A percentile compares a stretch with the other conserved stretches of the same genome.
Evolutionary conservation across 2,888 invertebrate species (phyloP).

Genomic region (Habroteleia sp.): DNA sequence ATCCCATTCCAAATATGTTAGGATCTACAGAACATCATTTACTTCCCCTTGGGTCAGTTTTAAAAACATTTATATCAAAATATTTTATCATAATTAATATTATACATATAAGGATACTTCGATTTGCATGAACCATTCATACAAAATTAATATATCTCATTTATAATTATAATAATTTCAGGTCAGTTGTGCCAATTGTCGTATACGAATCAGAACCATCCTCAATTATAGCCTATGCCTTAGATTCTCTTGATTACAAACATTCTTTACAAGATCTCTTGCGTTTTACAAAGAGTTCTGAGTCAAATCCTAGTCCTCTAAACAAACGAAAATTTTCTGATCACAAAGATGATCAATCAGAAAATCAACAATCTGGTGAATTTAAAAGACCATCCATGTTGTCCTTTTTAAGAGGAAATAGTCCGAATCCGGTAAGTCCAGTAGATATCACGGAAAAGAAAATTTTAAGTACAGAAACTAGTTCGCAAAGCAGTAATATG

Average conservation of each 20-base stretch:
- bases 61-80: too few relatives aligned
- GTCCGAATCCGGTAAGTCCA: conserved; percentile 76
- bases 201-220: conserved; percentile 91
- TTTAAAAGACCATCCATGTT: conserved; percentile 77
- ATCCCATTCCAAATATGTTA: conserved; percentile 84
- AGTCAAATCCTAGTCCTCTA: conserved; percentile 82
- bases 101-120: too few relatives aligned
- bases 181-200: conserved; percentile 84
- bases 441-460: conserved; percentile 72
- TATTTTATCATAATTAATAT: too few relatives aligned
- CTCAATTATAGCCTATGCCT: conserved; percentile 91
- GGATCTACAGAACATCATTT: conserved; percentile 87
- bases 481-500: conserved; percentile 24
- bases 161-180: too few relatives aligned
- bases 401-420: conserved; percentile 78
- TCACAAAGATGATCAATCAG: conserved; percentile 78
- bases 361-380: conserved; percentile 73
- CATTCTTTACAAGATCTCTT: conserved; percentile 82
- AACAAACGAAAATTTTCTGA: conserved; percentile 81
- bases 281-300: conserved; percentile 74
- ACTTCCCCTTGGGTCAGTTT: conserved; percentile 82
- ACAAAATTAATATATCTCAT: too few relatives aligned
- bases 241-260: conserved; percentile 88
- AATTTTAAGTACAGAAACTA: conserved; percentile 60
- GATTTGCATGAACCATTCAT: too few relatives aligned